Evolutionary conservation across 2,113 vertebrate genomes (phyloP), one percentile per base, ranked within the genome.

Genomic region (Thalassarche chlororhynchos): DNA sequence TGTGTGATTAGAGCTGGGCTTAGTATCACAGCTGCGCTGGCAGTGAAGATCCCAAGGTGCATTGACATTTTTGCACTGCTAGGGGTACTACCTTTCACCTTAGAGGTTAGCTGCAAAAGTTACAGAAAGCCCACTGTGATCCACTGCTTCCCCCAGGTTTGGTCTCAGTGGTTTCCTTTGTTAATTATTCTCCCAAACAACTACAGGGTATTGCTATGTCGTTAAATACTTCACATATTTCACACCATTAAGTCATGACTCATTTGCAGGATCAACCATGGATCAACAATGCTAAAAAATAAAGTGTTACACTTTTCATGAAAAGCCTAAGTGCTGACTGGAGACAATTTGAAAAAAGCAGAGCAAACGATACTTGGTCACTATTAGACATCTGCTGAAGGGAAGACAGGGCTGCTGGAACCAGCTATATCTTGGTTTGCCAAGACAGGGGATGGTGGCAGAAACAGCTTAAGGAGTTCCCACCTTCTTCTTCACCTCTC

Each of bases 1-100:
- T 54, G 46, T 51, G 77, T 74, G 96, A 97, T 97, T 93, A 91
- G 81, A 95, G 61, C 70, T 44, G 61, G 74, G 68, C 47, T 65
- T 76, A 1, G 0, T 57, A 28, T 40, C 2, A 0, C 96, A 79
- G 75, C 77, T 87, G 80, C 4, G 6, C 80, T 79, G 28, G 40
- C 18, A 40, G 24, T 36, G 58, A 78, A 46, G 69, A 47, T 89
- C 47, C 44, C 44, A 54, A 66, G 44, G 52, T 17, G 0, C 31
- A 1, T 12, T 61, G 87, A 36, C 44, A 55, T 29, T 72, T 79
- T 52, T 69, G n/a, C 38, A 17, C 69, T 40, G 65, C 57, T 52
- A 14, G 29, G 14, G 38, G 8, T 32, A 24, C 12, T 3, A 28
- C 58, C 26, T 57, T 49, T 54, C 4, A 1, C 17, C 38, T 46